These are phyloP conservation scores for Acromyrmex echinatior DNA, from an alignment of 1,140 invertebrate genomes.

Conservation along the genomic window DNA sequence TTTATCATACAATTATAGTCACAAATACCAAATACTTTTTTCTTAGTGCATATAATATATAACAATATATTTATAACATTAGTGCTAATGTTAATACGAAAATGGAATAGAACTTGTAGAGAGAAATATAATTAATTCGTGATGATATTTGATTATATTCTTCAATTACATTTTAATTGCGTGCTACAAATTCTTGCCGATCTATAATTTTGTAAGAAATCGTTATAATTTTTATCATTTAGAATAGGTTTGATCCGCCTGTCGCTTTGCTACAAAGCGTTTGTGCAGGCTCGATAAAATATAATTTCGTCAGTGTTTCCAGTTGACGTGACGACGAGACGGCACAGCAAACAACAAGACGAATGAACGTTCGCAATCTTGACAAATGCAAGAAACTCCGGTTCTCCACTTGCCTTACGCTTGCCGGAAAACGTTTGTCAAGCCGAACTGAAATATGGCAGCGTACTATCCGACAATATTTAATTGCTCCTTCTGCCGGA, in stretches of 20 bases:
- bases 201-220: background rate
- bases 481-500: conserved; percentile 69
- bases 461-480: conserved; percentile 68
- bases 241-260: background rate
- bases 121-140: background rate
- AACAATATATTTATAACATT: background rate
- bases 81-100: background rate
- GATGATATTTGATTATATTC: background rate
- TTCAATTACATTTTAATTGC: no score
- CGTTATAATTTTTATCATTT: background rate
- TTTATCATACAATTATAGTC: no score
- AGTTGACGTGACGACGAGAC: conserved; percentile 67
- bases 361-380: conserved; percentile 73
- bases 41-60: no score
- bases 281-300: conserved; percentile 51
- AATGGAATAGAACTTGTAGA: background rate
- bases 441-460: conserved; percentile 68
- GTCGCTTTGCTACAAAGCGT: background rate
- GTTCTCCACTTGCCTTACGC: conserved; percentile 48
- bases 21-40: no score
- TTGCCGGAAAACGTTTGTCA: conserved; percentile 70
- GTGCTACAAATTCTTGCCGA: background rate
- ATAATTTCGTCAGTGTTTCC: conserved; percentile 67
- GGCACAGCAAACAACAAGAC: conserved; percentile 71
- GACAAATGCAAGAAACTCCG: conserved; percentile 73